Evolutionary conservation across 2,797 vertebrate genomes (phyloP).

Genomic region (Tolypeutes matacus): DNA sequence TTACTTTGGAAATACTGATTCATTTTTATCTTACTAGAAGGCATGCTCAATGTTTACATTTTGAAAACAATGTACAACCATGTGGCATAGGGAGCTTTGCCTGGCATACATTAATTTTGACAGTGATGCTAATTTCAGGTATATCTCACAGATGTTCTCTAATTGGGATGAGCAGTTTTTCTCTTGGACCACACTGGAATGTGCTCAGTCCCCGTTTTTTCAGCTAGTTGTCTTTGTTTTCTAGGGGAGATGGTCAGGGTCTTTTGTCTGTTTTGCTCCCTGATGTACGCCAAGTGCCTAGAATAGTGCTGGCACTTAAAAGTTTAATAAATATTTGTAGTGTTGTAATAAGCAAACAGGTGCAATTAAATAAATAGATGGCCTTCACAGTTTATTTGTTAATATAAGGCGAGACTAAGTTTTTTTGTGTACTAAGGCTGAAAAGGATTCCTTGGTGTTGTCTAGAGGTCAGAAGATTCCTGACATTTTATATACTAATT

Average conservation of each 20-base stretch:
- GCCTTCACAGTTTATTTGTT: background rate
- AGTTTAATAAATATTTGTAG: conserved; percentile 55
- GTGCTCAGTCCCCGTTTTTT: background rate
- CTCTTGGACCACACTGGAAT: background rate
- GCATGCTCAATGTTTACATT: background rate
- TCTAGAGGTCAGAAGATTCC: conserved; percentile 24
- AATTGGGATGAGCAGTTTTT: background rate
- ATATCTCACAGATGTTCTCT: background rate
- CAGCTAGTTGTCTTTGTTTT: background rate
- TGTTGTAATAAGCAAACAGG: background rate
- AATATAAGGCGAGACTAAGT: background rate
- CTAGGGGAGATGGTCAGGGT: background rate
- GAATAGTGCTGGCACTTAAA: background rate
- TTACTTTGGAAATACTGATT: conserved; percentile 44
- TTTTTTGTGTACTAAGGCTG: conserved; percentile 25
- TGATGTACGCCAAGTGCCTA: background rate
- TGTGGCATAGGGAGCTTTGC: background rate
- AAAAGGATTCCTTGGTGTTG: background rate
- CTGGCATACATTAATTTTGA: background rate
- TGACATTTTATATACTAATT: background rate
- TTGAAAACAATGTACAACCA: background rate
- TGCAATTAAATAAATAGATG: conserved; percentile 7
- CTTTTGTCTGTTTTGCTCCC: conserved; percentile 55
- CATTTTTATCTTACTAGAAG: conserved; percentile 43
- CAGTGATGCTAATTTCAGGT: background rate